Conservation (phyloP, 2,113 vertebrate genomes). For the Clarias magur region DNA sequence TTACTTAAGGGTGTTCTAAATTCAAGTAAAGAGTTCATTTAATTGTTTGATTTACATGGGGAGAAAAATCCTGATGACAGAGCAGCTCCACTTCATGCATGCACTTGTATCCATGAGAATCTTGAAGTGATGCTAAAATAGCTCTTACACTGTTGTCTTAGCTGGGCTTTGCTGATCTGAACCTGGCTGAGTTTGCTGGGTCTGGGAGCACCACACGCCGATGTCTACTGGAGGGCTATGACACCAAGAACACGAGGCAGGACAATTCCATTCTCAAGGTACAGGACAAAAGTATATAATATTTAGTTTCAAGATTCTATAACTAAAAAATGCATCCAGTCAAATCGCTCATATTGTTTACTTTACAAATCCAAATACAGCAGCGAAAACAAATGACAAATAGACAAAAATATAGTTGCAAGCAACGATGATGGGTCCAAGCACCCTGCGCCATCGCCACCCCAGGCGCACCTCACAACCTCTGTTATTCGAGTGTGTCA, state of each 20-base stretch:
- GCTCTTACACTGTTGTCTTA: slow-evolving; percentile 56
- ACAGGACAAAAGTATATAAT: slow-evolving; percentile 47
- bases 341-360: neutral
- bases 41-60: neutral
- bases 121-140: neutral
- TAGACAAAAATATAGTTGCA: too few species aligned
- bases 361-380: neutral
- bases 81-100: neutral
- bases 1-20: neutral
- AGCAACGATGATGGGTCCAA: too few species aligned
- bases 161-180: slow-evolving; percentile 98
- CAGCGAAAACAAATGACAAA: neutral
- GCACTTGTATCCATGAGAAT: neutral
- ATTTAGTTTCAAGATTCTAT: neutral
- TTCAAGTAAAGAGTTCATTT: neutral
- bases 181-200: slow-evolving; percentile 97
- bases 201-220: slow-evolving; percentile 92
- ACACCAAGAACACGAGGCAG: slow-evolving; percentile 97
- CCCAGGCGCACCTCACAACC: too few species aligned
- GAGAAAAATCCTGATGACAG: neutral
- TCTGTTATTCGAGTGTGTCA: too few species aligned
- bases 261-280: slow-evolving; percentile 99
- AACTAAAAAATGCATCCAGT: neutral
- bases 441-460: too few species aligned
- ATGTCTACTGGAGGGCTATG: slow-evolving; percentile 96